These are phyloP conservation scores for Aldabrachelys gigantea DNA, from an alignment of 2,113 vertebrate genomes.

Conservation along the genomic window DNA sequence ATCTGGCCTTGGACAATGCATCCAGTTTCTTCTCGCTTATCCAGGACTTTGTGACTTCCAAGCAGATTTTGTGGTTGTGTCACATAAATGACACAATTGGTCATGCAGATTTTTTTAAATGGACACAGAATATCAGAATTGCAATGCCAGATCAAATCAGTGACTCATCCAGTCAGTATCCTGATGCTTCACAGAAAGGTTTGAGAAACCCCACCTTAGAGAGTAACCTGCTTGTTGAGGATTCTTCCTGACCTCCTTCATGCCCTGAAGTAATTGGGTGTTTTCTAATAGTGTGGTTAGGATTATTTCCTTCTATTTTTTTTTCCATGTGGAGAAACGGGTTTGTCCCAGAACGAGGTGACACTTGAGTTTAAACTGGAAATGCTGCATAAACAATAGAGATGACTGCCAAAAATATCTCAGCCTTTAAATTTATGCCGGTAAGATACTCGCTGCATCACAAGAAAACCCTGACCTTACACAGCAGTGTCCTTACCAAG, in stretches of 20 bases:
- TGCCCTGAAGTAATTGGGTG: not conserved
- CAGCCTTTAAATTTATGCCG: not conserved
- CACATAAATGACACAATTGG: not conserved
- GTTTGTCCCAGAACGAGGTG: not conserved
- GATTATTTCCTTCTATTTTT: not conserved
- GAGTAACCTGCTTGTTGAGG: not conserved
- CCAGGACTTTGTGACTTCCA: not conserved
- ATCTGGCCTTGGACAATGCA: not conserved
- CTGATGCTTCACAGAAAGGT: not conserved
- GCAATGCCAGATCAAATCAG: not conserved
- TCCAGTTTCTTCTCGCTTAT: not conserved
- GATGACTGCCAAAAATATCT: not conserved
- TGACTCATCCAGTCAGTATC: not conserved
- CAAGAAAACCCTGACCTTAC: slow-evolving; percentile 47
- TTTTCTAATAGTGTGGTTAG: not conserved
- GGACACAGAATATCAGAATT: not conserved
- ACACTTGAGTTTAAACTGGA: slow-evolving; percentile 1
- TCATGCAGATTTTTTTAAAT: not conserved
- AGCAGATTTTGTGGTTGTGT: not conserved
- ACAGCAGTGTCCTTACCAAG: not conserved
- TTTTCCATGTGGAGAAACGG: not conserved
- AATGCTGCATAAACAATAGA: slow-evolving; percentile 24
- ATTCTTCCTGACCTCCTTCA: not conserved
- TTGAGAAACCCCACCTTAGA: not conserved
- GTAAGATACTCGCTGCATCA: not conserved